A percentile compares a stretch with the other conserved stretches of the same genome.
Conservation (phyloP, 2,113 vertebrate species). For the Clarias macrocephalus region DNA sequence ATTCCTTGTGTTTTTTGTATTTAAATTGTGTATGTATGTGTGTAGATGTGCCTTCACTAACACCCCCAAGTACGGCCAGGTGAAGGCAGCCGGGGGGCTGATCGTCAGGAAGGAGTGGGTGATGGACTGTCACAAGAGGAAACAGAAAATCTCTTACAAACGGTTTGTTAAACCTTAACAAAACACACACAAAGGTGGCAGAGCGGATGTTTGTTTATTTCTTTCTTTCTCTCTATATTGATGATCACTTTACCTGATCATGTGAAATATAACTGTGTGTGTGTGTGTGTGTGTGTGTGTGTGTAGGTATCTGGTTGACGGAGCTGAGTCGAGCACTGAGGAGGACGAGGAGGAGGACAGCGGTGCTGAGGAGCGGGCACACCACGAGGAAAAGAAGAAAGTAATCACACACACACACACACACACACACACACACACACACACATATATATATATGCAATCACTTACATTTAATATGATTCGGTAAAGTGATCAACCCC, state of each 20-base stretch:
- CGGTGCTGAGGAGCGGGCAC: slow-evolving; percentile 65
- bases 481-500: too few species aligned
- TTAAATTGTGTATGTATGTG: slow-evolving; percentile 37
- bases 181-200: slow-evolving; percentile 21
- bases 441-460: too few species aligned
- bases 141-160: slow-evolving; percentile 78
- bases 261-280: not conserved
- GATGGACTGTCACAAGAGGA: slow-evolving; percentile 82
- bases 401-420: slow-evolving; percentile 56
- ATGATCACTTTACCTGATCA: not conserved
- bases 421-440: not conserved
- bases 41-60: slow-evolving; percentile 89
- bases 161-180: slow-evolving; percentile 63
- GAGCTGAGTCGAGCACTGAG: slow-evolving; percentile 75
- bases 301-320: slow-evolving; percentile 81
- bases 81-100: slow-evolving; percentile 81
- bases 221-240: not conserved
- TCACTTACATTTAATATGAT: too few species aligned
- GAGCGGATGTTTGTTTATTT: not conserved
- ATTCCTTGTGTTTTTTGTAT: too few species aligned
- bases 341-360: slow-evolving; percentile 57
- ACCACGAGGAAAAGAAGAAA: slow-evolving; percentile 60
- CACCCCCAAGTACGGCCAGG: slow-evolving; percentile 90
- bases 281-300: not conserved
- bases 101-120: slow-evolving; percentile 89